Evolutionary conservation across 2,888 invertebrate species (phyloP).

Genomic region (Allygus modestus): DNA sequence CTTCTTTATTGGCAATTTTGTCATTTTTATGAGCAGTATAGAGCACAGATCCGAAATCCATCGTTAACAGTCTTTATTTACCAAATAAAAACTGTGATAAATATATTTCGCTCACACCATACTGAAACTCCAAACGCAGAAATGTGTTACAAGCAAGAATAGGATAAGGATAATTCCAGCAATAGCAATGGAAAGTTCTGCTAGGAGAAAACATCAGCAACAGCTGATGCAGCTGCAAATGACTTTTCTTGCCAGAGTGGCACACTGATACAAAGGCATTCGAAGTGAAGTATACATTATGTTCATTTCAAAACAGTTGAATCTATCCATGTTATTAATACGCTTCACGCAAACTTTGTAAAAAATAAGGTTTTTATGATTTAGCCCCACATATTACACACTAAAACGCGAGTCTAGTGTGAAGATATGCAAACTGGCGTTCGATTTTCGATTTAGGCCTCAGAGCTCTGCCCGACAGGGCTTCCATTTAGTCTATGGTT

Average conservation of each 20-base stretch:
- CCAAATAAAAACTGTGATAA: neutral
- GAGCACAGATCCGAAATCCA: conserved; percentile 82
- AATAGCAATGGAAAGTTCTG: conserved; percentile 15
- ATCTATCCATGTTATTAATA: too few species aligned
- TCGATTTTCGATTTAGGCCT: too few species aligned
- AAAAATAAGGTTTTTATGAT: too few species aligned
- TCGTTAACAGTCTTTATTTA: conserved; percentile 60
- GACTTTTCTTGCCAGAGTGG: conserved; percentile 12
- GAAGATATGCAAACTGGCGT: too few species aligned
- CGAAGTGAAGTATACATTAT: too few species aligned
- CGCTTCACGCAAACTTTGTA: too few species aligned
- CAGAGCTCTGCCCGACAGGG: too few species aligned
- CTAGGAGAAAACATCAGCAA: neutral
- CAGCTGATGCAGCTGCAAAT: neutral
- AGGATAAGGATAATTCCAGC: neutral
- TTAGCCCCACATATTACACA: too few species aligned
- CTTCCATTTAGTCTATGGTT: too few species aligned
- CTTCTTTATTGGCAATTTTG: conserved; percentile 72
- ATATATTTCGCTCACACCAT: neutral
- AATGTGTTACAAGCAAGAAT: neutral
- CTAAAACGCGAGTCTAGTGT: too few species aligned
- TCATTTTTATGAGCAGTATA: conserved; percentile 81
- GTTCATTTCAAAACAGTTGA: too few species aligned
- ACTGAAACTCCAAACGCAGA: neutral
- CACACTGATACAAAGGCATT: too few species aligned